Conservation (phyloP, 2,113 vertebrate genomes). For the Hoplias malabaricus region DNA sequence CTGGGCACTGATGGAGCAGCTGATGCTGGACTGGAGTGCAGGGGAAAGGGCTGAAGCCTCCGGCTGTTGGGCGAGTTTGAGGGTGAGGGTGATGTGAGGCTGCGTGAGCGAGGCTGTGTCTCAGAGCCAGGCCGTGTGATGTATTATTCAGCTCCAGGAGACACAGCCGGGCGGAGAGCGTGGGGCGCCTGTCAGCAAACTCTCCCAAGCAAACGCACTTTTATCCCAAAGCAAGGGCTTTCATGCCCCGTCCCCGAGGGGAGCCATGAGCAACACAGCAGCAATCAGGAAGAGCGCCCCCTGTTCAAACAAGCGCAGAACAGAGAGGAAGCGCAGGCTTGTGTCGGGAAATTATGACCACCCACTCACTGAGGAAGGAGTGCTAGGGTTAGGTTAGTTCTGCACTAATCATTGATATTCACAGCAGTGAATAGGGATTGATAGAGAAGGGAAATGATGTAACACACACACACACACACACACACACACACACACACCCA, state of each 20-base stretch:
- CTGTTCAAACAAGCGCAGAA: not conserved
- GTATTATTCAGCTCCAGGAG: constrained; percentile 45
- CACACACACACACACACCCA: no score
- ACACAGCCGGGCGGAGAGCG: not conserved
- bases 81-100: constrained; percentile 24
- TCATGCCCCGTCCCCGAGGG: not conserved
- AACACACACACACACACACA: not conserved
- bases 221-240: not conserved
- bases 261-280: not conserved
- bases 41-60: no score
- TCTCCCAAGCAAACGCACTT: not conserved
- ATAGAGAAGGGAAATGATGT: constrained; percentile 1
- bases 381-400: not conserved
- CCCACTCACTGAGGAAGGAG: not conserved
- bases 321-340: not conserved
- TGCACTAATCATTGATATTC: constrained; percentile 22
- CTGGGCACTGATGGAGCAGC: not conserved
- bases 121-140: constrained; percentile 30
- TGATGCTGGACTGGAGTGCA: not conserved
- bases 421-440: constrained; percentile 14
- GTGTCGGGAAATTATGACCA: not conserved
- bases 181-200: not conserved
- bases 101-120: not conserved
- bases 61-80: not conserved
- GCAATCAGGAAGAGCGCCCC: not conserved